Conservation (phyloP, 2,888 invertebrate genomes). For the Synanthedon formicaeformis region DNA sequence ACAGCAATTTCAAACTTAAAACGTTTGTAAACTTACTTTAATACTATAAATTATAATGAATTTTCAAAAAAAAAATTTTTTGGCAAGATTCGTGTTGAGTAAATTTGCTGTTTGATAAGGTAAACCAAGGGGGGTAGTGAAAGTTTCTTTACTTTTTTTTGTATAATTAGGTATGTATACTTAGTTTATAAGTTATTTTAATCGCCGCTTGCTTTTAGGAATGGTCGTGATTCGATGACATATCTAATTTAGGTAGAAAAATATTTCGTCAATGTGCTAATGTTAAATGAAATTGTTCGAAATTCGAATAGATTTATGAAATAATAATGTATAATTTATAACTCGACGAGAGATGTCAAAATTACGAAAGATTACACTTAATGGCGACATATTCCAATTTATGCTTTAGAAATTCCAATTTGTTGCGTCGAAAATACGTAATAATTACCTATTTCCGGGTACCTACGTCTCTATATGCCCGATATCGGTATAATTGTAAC, state of each 20-base stretch:
- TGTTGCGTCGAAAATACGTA: neutral
- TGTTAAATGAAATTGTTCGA: conserved; percentile 4
- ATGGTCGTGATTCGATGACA: conserved; percentile 65
- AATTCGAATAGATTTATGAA: neutral
- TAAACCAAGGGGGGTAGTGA: neutral
- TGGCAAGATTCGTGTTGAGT: too few species aligned
- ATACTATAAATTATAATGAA: too few species aligned
- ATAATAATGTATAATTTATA: neutral
- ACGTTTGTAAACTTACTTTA: too few species aligned
- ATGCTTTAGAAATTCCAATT: neutral
- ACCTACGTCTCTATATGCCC: neutral
- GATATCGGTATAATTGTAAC: conserved; percentile 10
- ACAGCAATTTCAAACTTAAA: too few species aligned
- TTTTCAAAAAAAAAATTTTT: too few species aligned
- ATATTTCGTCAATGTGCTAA: conserved; percentile 49
- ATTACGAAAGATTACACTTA: neutral
- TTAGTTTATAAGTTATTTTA: conserved; percentile 9
- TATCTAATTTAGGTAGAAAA: conserved; percentile 66
- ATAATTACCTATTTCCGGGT: neutral
- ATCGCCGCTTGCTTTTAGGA: conserved; percentile 55
- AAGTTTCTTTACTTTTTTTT: neutral
- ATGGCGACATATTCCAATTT: neutral
- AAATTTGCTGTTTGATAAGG: too few species aligned
- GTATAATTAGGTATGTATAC: neutral
- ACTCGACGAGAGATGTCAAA: neutral